phyloP scores from a whole-genome alignment of 2,113 vertebrate species.

The Australoheros scitulus region DNA sequence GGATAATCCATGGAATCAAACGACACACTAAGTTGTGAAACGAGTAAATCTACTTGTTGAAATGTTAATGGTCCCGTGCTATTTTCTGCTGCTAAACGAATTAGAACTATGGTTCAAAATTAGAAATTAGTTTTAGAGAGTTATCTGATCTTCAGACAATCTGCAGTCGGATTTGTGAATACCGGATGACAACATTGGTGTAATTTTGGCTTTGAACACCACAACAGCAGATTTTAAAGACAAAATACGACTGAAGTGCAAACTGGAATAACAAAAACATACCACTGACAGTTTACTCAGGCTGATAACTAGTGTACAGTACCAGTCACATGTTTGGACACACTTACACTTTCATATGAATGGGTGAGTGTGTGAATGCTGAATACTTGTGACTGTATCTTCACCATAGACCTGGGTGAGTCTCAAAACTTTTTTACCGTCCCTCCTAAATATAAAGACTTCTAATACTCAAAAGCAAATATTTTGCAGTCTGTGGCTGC shows the following conservation, averaged over 20 bases:
- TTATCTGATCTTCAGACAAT: not conserved
- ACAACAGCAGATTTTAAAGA: not conserved
- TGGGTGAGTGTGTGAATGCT: too few species aligned
- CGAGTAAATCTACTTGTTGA: conserved; percentile 8
- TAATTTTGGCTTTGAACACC: not conserved
- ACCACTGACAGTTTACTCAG: not conserved
- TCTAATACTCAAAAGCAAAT: not conserved
- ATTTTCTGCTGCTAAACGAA: not conserved
- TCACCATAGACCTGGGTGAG: too few species aligned
- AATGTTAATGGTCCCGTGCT: not conserved
- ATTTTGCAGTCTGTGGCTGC: not conserved
- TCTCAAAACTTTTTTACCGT: too few species aligned
- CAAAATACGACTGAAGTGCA: not conserved
- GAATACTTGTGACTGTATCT: too few species aligned
- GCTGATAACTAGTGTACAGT: too few species aligned
- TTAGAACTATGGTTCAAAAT: not conserved
- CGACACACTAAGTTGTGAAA: not conserved
- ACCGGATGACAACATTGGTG: not conserved
- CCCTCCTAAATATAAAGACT: too few species aligned
- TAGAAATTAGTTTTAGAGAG: not conserved
- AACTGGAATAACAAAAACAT: not conserved
- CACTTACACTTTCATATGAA: too few species aligned
- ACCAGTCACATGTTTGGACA: too few species aligned
- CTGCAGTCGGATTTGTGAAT: not conserved
- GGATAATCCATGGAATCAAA: conserved; percentile 38